A percentile compares a stretch with the other conserved stretches of the same genome.
These are phyloP conservation scores for Trinorchestia longiramus DNA, from an alignment of 1,140 invertebrate genomes.

Conservation along the genomic window DNA sequence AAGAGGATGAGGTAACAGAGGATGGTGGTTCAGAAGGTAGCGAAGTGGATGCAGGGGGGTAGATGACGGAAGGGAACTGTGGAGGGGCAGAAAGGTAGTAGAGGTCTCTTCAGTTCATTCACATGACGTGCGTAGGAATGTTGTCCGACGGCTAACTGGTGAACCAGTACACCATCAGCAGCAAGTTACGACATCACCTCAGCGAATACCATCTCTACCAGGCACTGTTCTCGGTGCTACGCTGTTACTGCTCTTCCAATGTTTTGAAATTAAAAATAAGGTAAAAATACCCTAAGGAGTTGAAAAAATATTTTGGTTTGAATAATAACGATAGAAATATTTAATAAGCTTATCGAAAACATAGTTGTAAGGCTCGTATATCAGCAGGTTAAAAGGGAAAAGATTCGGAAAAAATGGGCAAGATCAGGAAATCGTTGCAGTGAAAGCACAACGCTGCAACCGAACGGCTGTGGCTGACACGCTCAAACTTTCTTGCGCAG, in stretches of 20 bases:
- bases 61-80: neutral
- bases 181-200: neutral
- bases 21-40: neutral
- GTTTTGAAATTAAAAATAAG: neutral
- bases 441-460: neutral
- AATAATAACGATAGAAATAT: neutral
- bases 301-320: neutral
- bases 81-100: neutral
- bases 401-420: neutral
- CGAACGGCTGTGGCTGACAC: neutral
- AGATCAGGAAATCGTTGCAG: neutral
- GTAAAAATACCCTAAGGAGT: neutral
- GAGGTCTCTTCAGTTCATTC: neutral
- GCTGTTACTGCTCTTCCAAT: neutral
- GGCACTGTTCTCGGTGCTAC: neutral
- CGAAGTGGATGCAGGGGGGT: neutral
- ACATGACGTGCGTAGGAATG: neutral
- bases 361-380: neutral
- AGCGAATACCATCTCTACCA: neutral
- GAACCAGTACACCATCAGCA: neutral
- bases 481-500: neutral
- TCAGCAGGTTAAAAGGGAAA: neutral
- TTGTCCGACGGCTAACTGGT: neutral
- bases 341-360: neutral
- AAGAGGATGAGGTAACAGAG: neutral